Evolutionary conservation across 2,888 invertebrate species (phyloP).

Genomic region (Ectemnius cavifrons): DNA sequence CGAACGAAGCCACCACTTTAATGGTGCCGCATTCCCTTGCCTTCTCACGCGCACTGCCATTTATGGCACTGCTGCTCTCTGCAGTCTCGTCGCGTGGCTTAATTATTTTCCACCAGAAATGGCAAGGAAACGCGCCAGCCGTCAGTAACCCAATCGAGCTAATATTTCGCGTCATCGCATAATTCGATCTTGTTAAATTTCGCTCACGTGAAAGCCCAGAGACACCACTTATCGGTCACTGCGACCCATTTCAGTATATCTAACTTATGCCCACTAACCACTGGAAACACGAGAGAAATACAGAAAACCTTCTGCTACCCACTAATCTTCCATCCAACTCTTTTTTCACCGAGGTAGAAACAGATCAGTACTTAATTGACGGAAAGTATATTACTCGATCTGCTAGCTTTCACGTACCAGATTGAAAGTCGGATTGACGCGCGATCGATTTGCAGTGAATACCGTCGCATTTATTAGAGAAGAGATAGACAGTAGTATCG

Average conservation of each 20-base stretch:
- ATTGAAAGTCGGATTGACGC: slow-evolving; percentile 31
- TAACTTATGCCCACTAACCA: no score
- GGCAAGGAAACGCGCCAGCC: slow-evolving; percentile 18
- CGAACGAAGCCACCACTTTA: slow-evolving; percentile 56
- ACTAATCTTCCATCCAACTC: slow-evolving; percentile 25
- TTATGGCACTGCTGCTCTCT: slow-evolving; percentile 30
- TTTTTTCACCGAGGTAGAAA: slow-evolving; percentile 45
- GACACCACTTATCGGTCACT: no score
- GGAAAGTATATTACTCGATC: slow-evolving; percentile 23
- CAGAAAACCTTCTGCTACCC: slow-evolving; percentile 11
- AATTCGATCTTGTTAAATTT: not conserved
- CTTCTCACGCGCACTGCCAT: slow-evolving; percentile 50
- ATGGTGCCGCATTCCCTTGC: slow-evolving; percentile 42
- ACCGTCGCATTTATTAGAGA: slow-evolving; percentile 28
- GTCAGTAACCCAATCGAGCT: slow-evolving; percentile 18
- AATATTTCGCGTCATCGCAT: not conserved
- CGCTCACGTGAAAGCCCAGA: not conserved
- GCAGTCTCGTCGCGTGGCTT: slow-evolving; percentile 12
- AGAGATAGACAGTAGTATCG: slow-evolving; percentile 28
- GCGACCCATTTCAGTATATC: no score
- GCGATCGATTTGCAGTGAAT: slow-evolving; percentile 37
- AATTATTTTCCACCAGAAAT: slow-evolving; percentile 30
- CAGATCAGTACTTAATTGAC: slow-evolving; percentile 58
- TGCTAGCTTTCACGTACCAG: slow-evolving; percentile 41
- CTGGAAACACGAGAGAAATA: no score